Evolutionary conservation across 2,113 vertebrate genomes (phyloP), one percentile per base, ranked within the genome.

Genomic region (Caretta caretta): DNA sequence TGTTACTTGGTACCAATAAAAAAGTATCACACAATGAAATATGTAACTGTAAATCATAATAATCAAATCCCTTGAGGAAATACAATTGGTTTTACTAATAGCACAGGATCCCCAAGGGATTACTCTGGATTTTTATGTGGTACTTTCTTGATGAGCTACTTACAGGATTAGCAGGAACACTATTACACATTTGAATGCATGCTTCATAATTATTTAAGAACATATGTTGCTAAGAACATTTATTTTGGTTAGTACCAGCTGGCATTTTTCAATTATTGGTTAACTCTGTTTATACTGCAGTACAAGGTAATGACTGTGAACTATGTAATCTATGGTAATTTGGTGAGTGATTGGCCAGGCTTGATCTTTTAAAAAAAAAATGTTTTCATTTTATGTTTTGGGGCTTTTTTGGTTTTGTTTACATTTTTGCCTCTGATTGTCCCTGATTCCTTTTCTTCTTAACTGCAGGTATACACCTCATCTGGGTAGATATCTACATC

Each of bases 1-100:
- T 78, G 80, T 51, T 93, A 69, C 65, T 87, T 86, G 72, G 90
- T 75, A 97, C 95, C 94, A 56, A 24, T 79, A 79, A 96, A 97
- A 72, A 85, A n/a, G 3, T 57, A 93, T 59, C 4, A 8, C 10
- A 57, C 35, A 51, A 1, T 56, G 75, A 94, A 92, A 69, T 31
- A 93, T 0, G 0, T 49, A 86, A 93, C 48, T 92, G 42, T 35
- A 81, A 14, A 83, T 46, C 53, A 94, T 84, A 97, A 95, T 92
- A 87, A 92, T 54, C 38, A 80, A 92, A 97, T 81, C 84, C 78
- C 80, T 84, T 79, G 27, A 19, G 19, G 94, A 93, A 84, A 6
- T 9, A 95, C 10, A 51, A 17, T 38, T 84, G 2, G 14, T 38
- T 94, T 86, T 57, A 79, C n/a, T n/a, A 72, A 49, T 38, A 31